A percentile compares a stretch with the other conserved stretches of the same genome.
Conservation (phyloP, 2,888 invertebrate species). For the Coelopa pilipes region DNA sequence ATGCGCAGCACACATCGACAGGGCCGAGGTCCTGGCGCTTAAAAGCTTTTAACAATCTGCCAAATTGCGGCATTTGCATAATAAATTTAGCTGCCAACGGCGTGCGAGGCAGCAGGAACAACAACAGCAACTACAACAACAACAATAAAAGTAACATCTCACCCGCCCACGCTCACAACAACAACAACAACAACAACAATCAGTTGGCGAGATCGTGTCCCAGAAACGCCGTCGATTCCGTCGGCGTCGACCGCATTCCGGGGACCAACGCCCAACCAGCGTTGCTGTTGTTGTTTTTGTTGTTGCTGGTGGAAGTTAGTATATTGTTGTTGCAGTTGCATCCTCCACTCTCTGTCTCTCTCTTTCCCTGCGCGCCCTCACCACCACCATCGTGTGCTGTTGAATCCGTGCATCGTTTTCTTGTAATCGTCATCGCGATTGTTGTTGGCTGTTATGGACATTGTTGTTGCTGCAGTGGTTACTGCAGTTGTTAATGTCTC, state of each 20-base stretch:
- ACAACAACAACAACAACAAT: slow-evolving; percentile 10
- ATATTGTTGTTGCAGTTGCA: neutral
- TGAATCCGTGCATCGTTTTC: too few species aligned
- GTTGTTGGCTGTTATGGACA: too few species aligned
- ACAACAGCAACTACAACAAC: neutral
- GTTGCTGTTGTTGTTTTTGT: too few species aligned
- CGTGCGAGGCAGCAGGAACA: slow-evolving; percentile 11
- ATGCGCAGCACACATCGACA: neutral
- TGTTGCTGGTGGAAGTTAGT: too few species aligned
- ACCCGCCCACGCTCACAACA: neutral
- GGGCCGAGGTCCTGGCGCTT: neutral
- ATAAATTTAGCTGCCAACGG: slow-evolving; percentile 16
- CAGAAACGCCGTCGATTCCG: slow-evolving; percentile 13
- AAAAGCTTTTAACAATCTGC: slow-evolving; percentile 24
- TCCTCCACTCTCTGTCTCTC: too few species aligned
- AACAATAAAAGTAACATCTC: neutral
- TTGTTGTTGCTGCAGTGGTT: too few species aligned
- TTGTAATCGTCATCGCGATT: too few species aligned
- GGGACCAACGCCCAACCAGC: too few species aligned
- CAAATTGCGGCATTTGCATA: slow-evolving; percentile 20
- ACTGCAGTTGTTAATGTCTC: too few species aligned
- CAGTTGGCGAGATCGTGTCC: slow-evolving; percentile 13
- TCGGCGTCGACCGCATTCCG: neutral
- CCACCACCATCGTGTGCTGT: too few species aligned
- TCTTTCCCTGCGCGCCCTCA: too few species aligned